Conservation (phyloP, 2,113 vertebrate species). For the Electrona antarctica region DNA sequence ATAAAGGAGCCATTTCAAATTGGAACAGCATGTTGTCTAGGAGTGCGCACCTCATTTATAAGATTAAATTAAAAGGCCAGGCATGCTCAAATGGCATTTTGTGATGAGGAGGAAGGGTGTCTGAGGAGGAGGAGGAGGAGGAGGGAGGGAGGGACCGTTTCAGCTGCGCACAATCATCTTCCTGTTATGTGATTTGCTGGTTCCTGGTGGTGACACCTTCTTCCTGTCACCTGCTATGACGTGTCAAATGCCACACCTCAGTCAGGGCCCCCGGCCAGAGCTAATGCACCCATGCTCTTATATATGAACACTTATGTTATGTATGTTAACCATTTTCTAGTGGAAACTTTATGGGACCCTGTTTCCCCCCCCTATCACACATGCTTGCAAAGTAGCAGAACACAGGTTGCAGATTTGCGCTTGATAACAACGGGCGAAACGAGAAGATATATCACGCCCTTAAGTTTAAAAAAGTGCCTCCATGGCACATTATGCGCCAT, state of each 20-base stretch:
- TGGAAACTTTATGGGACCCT: slow-evolving; percentile 30
- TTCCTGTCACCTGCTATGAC: slow-evolving; percentile 76
- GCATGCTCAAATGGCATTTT: slow-evolving; percentile 73
- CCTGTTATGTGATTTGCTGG: slow-evolving; percentile 73
- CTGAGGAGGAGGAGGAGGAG: slow-evolving; percentile 4
- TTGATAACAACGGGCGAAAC: slow-evolving; percentile 64
- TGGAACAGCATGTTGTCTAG: slow-evolving; percentile 81
- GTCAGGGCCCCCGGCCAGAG: slow-evolving; percentile 43
- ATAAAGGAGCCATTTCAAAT: slow-evolving; percentile 78
- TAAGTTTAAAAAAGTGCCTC: slow-evolving; percentile 59
- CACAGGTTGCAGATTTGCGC: slow-evolving; percentile 53
- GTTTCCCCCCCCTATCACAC: slow-evolving; percentile 20
- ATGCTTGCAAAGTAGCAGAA: slow-evolving; percentile 57
- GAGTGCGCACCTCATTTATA: slow-evolving; percentile 80
- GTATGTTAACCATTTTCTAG: slow-evolving; percentile 17
- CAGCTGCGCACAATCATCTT: slow-evolving; percentile 76
- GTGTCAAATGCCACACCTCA: slow-evolving; percentile 74
- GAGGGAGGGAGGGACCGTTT: slow-evolving; percentile 39
- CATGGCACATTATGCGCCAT: slow-evolving; percentile 58
- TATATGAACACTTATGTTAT: slow-evolving; percentile 16
- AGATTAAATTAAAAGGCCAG: slow-evolving; percentile 82
- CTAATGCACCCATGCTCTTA: slow-evolving; percentile 50
- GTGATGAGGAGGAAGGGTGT: slow-evolving; percentile 53
- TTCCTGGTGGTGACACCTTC: slow-evolving; percentile 73
- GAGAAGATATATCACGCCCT: slow-evolving; percentile 75